Conservation (phyloP, 2,113 vertebrate genomes). For the Mobula birostris region DNA sequence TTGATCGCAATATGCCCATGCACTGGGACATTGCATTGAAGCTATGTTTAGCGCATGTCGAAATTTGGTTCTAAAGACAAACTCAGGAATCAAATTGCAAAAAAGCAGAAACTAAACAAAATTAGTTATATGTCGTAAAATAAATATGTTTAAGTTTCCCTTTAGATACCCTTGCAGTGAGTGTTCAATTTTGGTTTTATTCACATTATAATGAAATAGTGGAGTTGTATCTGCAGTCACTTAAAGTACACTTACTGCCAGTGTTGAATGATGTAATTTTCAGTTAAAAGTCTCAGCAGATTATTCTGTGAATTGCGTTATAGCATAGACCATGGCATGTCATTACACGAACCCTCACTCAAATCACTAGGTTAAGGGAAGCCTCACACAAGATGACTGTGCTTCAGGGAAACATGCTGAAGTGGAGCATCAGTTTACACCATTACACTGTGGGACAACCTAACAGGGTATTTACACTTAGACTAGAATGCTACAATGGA, state of each 20-base stretch:
- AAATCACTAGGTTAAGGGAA: too few species aligned
- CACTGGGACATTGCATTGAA: neutral
- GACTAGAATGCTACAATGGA: too few species aligned
- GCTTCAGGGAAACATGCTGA: too few species aligned
- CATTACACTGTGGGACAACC: too few species aligned
- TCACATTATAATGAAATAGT: neutral
- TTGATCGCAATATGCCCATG: neutral
- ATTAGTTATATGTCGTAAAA: neutral
- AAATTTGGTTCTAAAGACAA: neutral
- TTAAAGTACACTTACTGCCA: neutral
- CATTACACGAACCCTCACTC: too few species aligned
- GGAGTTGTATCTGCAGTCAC: neutral
- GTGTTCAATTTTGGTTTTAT: neutral
- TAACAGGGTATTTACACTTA: too few species aligned
- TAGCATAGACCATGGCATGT: too few species aligned
- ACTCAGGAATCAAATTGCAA: neutral
- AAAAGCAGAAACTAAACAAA: neutral
- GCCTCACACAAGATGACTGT: too few species aligned
- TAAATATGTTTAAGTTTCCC: neutral
- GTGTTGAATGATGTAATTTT: neutral
- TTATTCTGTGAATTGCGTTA: neutral
- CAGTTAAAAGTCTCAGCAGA: neutral
- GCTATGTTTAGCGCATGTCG: neutral
- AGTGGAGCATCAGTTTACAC: too few species aligned
- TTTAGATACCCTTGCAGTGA: neutral